These are phyloP conservation scores for Tylochromis polylepis DNA, from an alignment of 2,113 vertebrate genomes.

Conservation along the genomic window DNA sequence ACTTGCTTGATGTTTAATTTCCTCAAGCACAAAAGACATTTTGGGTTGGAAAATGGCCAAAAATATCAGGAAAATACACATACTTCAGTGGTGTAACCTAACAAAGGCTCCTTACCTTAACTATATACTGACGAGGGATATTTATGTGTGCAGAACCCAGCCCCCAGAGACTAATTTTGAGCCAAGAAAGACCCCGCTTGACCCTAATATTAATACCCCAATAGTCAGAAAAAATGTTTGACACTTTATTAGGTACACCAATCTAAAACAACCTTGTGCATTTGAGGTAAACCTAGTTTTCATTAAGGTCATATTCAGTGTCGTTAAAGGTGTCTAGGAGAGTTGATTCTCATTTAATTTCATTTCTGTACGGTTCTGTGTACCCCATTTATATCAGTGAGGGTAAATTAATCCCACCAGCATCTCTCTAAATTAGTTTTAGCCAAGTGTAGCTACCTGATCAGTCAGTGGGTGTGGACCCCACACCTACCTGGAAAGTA, in stretches of 20 bases:
- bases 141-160: not conserved
- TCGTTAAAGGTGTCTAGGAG: not conserved
- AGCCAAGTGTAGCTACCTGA: not conserved
- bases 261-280: not conserved
- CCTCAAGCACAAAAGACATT: not conserved
- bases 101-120: not conserved
- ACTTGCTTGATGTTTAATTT: not conserved
- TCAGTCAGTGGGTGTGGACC: not conserved
- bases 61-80: not conserved
- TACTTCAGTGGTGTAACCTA: not conserved
- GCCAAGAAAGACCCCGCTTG: not conserved
- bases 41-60: not conserved
- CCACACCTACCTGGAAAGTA: not conserved
- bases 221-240: not conserved
- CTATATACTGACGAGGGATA: not conserved
- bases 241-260: not conserved
- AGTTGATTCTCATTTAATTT: not conserved
- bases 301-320: fast-evolving
- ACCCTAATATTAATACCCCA: not conserved
- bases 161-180: not conserved
- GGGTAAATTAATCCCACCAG: not conserved
- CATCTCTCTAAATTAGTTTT: not conserved
- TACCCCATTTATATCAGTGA: not conserved
- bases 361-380: not conserved
- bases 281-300: not conserved